Base-by-base conservation (phyloP, 2,888 invertebrate genomes). In the Julus scandinavius region DNA sequence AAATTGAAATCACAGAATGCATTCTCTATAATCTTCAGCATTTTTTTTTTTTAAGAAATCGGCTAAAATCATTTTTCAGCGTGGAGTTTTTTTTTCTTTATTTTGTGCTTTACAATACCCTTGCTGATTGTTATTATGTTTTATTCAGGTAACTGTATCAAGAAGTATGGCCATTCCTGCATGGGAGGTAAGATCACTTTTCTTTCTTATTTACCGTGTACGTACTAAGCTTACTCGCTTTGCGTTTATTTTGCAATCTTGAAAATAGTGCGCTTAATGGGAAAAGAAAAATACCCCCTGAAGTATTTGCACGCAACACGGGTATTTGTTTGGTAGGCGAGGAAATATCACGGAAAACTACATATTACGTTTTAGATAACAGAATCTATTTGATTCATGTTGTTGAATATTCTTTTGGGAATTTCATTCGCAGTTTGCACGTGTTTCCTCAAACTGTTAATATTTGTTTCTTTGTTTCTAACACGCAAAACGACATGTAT, bases 141-240 rank as follows among this genome's bases (percentile, higher is more conserved):
- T 72, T 72, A 72, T 72, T 72, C 72, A 72, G 72, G 72, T 72
- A 72, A 72, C 72, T 72, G 72, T 72, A 72, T 72, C 72, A 72
- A 29, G 72, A 72, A 72, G 72, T 72, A 72, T 72, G 72, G 72
- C 72, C 72, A 72, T 72, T 72, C 72, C 29, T 72, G 72, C 29
- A 29, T 72, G 72, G 72, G 72, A 72, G 72, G 72, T 72, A 72
- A 72, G 72, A 72, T 72, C 72, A 72, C 29, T 72, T 29, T 72
- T 72, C 72, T 72, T 72, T 7, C 29, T 29, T 20, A 20, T 20
- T 63, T 63, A 63, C 63, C 17, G 17, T 20, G 1, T 9, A 9
- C 11, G 72, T 9, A n/a, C 72, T 29, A 29, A 54, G 72, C 29
- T 72, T 29, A 72, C 72, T 29, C 11, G 72, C 72, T 72, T 72